Base-by-base conservation (phyloP, 1,140 invertebrate species). In the Drosophila pseudoananassae region DNA sequence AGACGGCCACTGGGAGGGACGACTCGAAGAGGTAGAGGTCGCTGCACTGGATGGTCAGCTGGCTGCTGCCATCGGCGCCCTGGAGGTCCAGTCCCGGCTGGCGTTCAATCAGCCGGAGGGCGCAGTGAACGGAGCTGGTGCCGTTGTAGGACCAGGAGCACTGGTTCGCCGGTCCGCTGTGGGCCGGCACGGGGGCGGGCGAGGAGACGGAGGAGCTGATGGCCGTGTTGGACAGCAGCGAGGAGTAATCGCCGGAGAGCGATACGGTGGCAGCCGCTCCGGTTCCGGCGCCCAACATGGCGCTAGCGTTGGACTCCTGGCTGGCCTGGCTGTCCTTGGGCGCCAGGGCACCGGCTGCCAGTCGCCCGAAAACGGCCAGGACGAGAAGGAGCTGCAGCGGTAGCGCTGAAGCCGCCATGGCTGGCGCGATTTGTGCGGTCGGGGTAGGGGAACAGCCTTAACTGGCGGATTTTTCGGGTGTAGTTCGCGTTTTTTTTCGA, bases 1-100 rank as follows among this genome's bases (percentile, higher is more conserved):
- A 96, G 54, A 94, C 95, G 64, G 95, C 94, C 8, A 94, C 93
- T 31, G 94, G 93, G 15, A 98, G 92, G 29, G 94, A 93, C 87
- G 96, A 97, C 92, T 97, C 96, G 83, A 96, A 96, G 38, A 96
- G 94, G 65, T 96, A 93, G 17, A 95, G 93, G 78, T 96, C 95
- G 90, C 94, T 96, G 93, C 97, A 98, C 63, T 94, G 93, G 10
- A 98, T 93, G 49, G 93, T 93, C 60, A 98, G 91, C 52, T 93
- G 93, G 7, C 94, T 93, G 45, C 94, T 95, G 36, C 95, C 95
- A 84, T 97, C 96, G 10, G 95, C 93, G 10, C 93, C 92, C 40
- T 94, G 93, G n/a, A 96, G 92, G 20, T 95, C 94, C 38, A 94
- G 93, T 7, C 94, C 94, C 1, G 80, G 56, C 55, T 95, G 94